phyloP scores from a whole-genome alignment of 2,888 invertebrate species.

The Troilus luridus region DNA sequence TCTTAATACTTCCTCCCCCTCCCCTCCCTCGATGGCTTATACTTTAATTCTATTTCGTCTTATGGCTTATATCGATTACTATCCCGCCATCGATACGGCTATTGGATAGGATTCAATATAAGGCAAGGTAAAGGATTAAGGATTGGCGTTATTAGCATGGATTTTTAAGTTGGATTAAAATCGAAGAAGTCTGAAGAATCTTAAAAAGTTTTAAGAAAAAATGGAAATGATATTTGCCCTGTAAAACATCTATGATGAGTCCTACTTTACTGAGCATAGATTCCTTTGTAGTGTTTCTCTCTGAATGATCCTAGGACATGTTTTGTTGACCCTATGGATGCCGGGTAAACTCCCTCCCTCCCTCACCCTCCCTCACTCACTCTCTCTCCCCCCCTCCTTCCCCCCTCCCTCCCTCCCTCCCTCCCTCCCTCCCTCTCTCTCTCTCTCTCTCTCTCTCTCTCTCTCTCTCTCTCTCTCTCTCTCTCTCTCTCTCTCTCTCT shows the following conservation, averaged over 20 bases:
- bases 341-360: no score
- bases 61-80: slow-evolving; percentile 20
- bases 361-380: no score
- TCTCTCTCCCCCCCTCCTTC: no score
- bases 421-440: no score
- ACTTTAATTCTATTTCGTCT: slow-evolving; percentile 42
- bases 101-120: slow-evolving; percentile 2
- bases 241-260: neutral
- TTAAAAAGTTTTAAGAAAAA: neutral
- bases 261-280: neutral
- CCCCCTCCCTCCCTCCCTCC: no score
- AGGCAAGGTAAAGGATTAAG: neutral
- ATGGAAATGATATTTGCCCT: neutral
- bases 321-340: no score
- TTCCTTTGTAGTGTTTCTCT: no score
- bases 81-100: neutral
- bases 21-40: neutral
- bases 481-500: no score
- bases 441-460: no score
- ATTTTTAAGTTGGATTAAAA: neutral
- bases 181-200: neutral
- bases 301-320: no score
- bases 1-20: neutral
- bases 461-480: no score
- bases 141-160: neutral